Evolutionary conservation across 2,888 invertebrate species (phyloP).

Genomic region (Malacosoma neustria): DNA sequence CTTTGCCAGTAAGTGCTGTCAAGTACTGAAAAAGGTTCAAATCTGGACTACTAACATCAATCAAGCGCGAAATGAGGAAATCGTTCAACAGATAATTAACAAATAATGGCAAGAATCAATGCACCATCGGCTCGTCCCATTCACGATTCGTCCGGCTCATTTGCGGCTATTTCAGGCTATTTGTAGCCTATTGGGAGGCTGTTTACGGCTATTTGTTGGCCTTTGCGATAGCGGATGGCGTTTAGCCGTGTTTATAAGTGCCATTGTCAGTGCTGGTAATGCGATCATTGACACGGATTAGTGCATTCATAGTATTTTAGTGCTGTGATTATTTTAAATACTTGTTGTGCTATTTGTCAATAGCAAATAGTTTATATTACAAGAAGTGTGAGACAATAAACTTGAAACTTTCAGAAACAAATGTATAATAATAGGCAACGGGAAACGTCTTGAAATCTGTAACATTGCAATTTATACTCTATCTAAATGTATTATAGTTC

Average conservation of each 20-base stretch:
- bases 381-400: too few species aligned
- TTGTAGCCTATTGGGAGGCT: slow-evolving; percentile 19
- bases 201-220: slow-evolving; percentile 37
- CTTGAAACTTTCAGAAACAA: too few species aligned
- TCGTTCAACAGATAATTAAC: slow-evolving; percentile 4
- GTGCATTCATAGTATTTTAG: neutral
- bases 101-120: slow-evolving; percentile 35
- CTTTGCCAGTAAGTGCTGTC: too few species aligned
- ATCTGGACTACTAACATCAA: too few species aligned
- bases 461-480: too few species aligned
- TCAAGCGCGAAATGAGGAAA: neutral
- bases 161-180: slow-evolving; percentile 28
- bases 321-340: neutral
- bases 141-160: slow-evolving; percentile 22
- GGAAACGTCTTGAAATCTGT: too few species aligned
- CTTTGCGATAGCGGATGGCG: slow-evolving; percentile 16
- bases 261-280: slow-evolving; percentile 22
- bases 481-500: too few species aligned
- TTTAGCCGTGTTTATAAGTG: slow-evolving; percentile 38
- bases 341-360: too few species aligned
- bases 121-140: slow-evolving; percentile 17
- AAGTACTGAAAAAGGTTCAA: too few species aligned
- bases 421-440: too few species aligned
- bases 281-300: neutral
- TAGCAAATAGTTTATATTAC: too few species aligned